Percentiles rank a stretch among this genome's conserved stretches.
Conservation (phyloP, 2,888 invertebrate genomes). For the Cataglyphis rosenhaueri region DNA sequence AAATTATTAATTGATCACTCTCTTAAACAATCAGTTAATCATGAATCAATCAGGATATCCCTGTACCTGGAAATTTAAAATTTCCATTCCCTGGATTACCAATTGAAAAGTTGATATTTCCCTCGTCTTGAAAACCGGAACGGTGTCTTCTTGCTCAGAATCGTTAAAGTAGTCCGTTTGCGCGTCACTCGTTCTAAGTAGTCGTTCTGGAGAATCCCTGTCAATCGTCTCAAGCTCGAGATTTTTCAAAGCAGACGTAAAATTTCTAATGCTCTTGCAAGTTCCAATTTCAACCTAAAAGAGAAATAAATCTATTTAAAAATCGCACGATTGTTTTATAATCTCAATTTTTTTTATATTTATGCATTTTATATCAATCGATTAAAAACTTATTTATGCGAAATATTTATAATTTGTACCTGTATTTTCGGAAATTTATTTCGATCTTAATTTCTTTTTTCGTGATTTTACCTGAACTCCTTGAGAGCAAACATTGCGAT, state of each 20-base stretch:
- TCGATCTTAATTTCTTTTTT: neutral
- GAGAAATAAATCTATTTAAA: neutral
- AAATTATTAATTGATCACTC: neutral
- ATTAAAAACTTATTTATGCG: neutral
- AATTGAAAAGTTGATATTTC: constrained; percentile 78
- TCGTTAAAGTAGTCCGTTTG: constrained; percentile 75
- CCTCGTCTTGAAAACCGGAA: constrained; percentile 65
- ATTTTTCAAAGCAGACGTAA: constrained; percentile 75
- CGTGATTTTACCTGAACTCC: constrained; percentile 64
- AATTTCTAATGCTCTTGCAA: constrained; percentile 71
- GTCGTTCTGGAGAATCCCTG: constrained; percentile 39
- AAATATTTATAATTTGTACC: neutral
- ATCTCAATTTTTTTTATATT: neutral
- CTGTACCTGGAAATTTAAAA: constrained; percentile 80
- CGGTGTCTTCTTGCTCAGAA: constrained; percentile 54
- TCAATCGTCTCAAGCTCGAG: constrained; percentile 61
- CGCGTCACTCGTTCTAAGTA: constrained; percentile 66
- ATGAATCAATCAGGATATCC: neutral
- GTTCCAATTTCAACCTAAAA: constrained; percentile 55
- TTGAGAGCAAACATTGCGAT: constrained; percentile 69
- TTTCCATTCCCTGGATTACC: constrained; percentile 79
- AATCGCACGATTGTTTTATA: neutral
- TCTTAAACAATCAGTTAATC: neutral
- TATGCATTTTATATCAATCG: neutral
- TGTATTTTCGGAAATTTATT: neutral